Evolutionary conservation across 2,797 vertebrate genomes (phyloP), one percentile per base, ranked within the genome.

Genomic region (Micromesistius poutassou): DNA sequence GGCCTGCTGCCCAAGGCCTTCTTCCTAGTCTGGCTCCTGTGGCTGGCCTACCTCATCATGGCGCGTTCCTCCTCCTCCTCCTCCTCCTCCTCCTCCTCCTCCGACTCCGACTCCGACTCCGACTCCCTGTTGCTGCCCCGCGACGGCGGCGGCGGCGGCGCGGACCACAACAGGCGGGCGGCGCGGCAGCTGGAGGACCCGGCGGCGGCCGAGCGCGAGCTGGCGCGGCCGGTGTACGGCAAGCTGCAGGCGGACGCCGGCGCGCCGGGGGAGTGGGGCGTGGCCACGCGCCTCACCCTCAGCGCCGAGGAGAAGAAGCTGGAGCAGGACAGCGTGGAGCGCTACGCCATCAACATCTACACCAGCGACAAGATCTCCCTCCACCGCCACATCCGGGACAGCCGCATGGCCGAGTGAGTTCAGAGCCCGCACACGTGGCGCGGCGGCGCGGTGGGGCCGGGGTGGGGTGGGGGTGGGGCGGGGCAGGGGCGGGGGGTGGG

Each of bases 311-410:
- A 94, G 1, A 97, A 97, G 50, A 95, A 94, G 82, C 95, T 91
- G 76, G 93, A 95, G 81, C 92, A 96, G 77, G 96, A 97, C 5
- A 93, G 94, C 46, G 87, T 98, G n/a, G 97, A 99, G 85, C 94
- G 94, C 78, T 99, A 98, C 1, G 98, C 98, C 46, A 96, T 99
- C 86, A 99, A 99, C 79, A 96, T 97, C 80, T 96, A 92, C 71
- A 84, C 96, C 89, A 99, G 98, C 19, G 97, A 99, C 89, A 96
- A 93, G 88, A 96, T 99, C 78, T 99, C 98, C 30, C 93, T 99
- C 72, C 97, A 99, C 88, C 96, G 98, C 4, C 97, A 98, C 91
- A 98, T 99, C 81, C 92, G 95, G 83, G 98, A 99, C 86, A 93
- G 95, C 80, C 92, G 98, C 73, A 96, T 99, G 96, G 82, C 90